These are phyloP conservation scores for Pipistrellus pygmaeus DNA, from an alignment of 2,797 vertebrate species.

Conservation along the genomic window DNA sequence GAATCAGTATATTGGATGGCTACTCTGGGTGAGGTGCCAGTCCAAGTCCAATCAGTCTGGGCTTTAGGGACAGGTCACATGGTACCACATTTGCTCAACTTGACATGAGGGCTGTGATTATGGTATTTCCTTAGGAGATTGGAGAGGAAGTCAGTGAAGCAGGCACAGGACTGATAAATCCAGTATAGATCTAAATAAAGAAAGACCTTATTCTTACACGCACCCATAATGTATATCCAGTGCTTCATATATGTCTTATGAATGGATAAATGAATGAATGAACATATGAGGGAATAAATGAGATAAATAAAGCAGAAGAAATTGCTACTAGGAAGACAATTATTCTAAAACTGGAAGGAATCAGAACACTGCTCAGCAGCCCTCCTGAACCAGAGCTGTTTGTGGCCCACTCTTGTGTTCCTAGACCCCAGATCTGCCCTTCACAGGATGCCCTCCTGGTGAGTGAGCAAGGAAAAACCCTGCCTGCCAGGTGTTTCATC, in stretches of 20 bases:
- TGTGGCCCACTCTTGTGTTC: not conserved
- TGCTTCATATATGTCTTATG: not conserved
- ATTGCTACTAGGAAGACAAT: constrained; percentile 31
- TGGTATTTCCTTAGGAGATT: not conserved
- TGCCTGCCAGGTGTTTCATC: constrained; percentile 1
- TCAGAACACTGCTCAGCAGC: not conserved
- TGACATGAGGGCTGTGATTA: not conserved
- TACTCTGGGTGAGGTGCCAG: not conserved
- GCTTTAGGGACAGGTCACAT: not conserved
- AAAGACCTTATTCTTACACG: not conserved
- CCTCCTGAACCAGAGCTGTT: not conserved
- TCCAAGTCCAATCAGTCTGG: not conserved
- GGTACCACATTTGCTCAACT: not conserved
- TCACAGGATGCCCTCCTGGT: not conserved
- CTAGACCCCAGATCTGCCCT: not conserved
- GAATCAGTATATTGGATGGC: not conserved
- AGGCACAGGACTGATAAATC: not conserved
- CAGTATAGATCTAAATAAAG: not conserved
- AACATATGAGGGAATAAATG: constrained; percentile 12
- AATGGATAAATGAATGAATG: not conserved
- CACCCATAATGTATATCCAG: not conserved
- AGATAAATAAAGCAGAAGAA: constrained; percentile 59
- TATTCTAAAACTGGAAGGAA: not conserved
- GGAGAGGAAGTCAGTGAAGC: not conserved
- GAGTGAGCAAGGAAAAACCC: not conserved